Percentiles rank a stretch among this genome's conserved stretches.
phyloP scores from a whole-genome alignment of 1,140 invertebrate genomes.

The Pachypeltis micranthus region DNA sequence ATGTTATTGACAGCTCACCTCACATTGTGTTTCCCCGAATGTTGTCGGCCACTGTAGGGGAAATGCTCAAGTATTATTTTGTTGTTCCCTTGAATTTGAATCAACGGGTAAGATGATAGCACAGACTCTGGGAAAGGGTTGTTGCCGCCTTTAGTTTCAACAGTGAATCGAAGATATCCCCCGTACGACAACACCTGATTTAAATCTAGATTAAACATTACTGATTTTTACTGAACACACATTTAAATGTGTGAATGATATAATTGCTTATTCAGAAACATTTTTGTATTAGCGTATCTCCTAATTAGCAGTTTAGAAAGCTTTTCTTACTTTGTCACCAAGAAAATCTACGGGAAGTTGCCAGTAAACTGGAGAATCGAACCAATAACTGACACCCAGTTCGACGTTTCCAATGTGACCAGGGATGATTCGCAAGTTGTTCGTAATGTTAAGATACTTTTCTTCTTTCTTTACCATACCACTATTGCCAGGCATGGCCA shows the following conservation, averaged over 20 bases:
- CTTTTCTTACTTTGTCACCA: conserved; percentile 68
- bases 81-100: conserved; percentile 69
- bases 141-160: conserved; percentile 50
- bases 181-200: conserved; percentile 77
- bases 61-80: conserved; percentile 65
- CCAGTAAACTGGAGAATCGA: conserved; percentile 75
- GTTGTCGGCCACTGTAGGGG: conserved; percentile 35
- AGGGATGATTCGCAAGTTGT: conserved; percentile 53
- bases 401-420: conserved; percentile 48
- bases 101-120: conserved; percentile 60
- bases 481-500: conserved; percentile 39
- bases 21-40: conserved; percentile 45
- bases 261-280: neutral
- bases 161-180: conserved; percentile 70
- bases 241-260: neutral
- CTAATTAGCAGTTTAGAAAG: too few species aligned
- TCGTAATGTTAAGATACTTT: conserved; percentile 40
- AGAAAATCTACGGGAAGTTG: conserved; percentile 67
- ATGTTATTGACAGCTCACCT: conserved; percentile 38
- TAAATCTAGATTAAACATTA: neutral
- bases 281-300: neutral
- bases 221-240: neutral
- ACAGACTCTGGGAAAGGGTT: conserved; percentile 42
- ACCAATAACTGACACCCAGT: conserved; percentile 48
- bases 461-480: conserved; percentile 26